Evolutionary conservation across 1,140 invertebrate genomes (phyloP).

Genomic region (Lepidurus arcticus): DNA sequence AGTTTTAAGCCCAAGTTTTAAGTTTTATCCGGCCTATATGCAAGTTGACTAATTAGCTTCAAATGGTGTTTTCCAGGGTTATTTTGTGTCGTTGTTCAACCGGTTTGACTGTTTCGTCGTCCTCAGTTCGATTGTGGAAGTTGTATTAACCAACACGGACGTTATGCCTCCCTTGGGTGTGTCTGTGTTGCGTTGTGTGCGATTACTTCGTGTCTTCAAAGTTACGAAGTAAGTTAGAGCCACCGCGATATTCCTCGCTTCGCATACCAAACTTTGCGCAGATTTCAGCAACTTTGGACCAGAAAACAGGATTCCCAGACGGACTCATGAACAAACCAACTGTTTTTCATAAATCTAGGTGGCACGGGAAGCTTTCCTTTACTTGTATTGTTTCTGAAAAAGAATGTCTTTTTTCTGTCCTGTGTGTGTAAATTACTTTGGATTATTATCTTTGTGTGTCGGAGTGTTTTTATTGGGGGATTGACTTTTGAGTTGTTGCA

Average conservation of each 20-base stretch:
- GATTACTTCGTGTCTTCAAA: slow-evolving; percentile 95
- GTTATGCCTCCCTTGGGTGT: slow-evolving; percentile 87
- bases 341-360: no score
- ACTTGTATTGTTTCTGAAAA: no score
- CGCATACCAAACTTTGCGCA: no score
- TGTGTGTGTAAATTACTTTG: not conserved
- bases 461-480: not conserved
- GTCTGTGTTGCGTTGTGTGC: slow-evolving; percentile 91
- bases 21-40: no score
- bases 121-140: slow-evolving; percentile 93
- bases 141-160: slow-evolving; percentile 72
- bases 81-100: slow-evolving; percentile 95
- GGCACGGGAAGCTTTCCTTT: no score
- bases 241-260: no score
- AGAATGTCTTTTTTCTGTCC: not conserved
- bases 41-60: not conserved
- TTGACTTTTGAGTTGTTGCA: slow-evolving; percentile 17
- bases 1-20: no score
- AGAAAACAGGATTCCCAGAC: no score
- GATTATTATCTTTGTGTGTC: not conserved
- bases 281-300: no score
- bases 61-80: slow-evolving; percentile 60
- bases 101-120: slow-evolving; percentile 97
- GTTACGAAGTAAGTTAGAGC: slow-evolving; percentile 71
- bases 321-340: no score